Conservation (phyloP, 1,140 invertebrate genomes). For the Drosophila melanica region DNA sequence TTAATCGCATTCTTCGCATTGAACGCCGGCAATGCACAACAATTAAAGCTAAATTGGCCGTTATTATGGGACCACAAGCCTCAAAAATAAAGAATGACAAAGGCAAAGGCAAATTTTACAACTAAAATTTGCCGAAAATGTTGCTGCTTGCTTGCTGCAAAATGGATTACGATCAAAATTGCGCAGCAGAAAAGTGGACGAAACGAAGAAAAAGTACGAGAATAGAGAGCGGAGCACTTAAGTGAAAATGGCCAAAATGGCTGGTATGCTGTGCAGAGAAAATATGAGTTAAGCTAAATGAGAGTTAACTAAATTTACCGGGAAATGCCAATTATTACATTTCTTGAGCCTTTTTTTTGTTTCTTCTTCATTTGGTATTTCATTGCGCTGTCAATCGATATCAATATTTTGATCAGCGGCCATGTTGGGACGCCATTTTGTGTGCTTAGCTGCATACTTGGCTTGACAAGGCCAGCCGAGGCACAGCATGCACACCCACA, state of each 20-base stretch:
- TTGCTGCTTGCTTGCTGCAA: too few species aligned
- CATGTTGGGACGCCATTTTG: background rate
- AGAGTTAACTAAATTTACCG: background rate
- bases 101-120: conserved; percentile 1
- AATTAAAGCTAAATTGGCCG: conserved; percentile 70
- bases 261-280: background rate
- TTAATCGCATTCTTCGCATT: conserved; percentile 62
- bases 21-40: conserved; percentile 40
- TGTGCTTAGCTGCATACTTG: background rate
- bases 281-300: background rate
- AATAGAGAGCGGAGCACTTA: conserved; percentile 30
- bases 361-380: background rate
- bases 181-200: background rate
- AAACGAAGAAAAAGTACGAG: conserved; percentile 11
- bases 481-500: conserved; percentile 4
- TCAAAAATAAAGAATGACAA: conserved; percentile 22
- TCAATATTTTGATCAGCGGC: background rate
- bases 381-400: background rate
- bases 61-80: conserved; percentile 46
- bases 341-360: too few species aligned
- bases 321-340: too few species aligned
- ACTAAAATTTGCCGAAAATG: background rate
- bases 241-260: conserved; percentile 45
- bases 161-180: conserved; percentile 30
- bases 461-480: background rate